phyloP scores from a whole-genome alignment of 2,888 invertebrate species.

The Ennomos fuscantarius region DNA sequence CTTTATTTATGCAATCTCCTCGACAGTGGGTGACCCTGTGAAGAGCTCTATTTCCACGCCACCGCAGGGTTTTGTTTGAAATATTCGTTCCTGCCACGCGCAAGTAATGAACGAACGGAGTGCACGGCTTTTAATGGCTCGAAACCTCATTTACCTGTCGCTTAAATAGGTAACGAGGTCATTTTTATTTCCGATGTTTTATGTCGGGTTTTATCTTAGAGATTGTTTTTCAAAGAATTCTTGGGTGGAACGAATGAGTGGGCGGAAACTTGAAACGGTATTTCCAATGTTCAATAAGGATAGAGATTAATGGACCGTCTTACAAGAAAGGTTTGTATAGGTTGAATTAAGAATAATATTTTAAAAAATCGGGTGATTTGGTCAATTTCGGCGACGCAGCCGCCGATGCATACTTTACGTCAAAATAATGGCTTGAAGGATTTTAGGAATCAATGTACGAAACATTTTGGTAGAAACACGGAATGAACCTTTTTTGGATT shows the following conservation, averaged over 20 bases:
- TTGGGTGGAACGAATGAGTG: constrained; percentile 22
- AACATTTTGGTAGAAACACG: too few relatives aligned
- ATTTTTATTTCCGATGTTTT: constrained; percentile 42
- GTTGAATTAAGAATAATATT: constrained; percentile 31
- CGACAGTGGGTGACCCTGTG: constrained; percentile 29
- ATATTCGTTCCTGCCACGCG: constrained; percentile 47
- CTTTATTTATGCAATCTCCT: constrained; percentile 16
- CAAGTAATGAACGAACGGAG: constrained; percentile 56
- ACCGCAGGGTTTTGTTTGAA: constrained; percentile 42
- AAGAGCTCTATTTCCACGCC: constrained; percentile 41
- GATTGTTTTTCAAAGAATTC: constrained; percentile 27
- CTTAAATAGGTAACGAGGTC: constrained; percentile 46
- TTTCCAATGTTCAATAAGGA: constrained; percentile 32
- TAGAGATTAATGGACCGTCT: constrained; percentile 30
- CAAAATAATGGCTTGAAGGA: too few relatives aligned
- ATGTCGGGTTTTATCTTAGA: constrained; percentile 20
- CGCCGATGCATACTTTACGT: too few relatives aligned
- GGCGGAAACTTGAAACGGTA: constrained; percentile 33
- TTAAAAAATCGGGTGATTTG: constrained; percentile 32
- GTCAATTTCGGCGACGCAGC: constrained; percentile 4
- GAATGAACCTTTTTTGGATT: too few relatives aligned
- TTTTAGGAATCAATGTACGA: too few relatives aligned
- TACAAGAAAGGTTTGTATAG: constrained; percentile 1
- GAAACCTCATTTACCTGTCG: constrained; percentile 51
- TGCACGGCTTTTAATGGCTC: constrained; percentile 51